Conservation (phyloP, 2,797 vertebrate genomes). For the Sebastolobus alascanus region DNA sequence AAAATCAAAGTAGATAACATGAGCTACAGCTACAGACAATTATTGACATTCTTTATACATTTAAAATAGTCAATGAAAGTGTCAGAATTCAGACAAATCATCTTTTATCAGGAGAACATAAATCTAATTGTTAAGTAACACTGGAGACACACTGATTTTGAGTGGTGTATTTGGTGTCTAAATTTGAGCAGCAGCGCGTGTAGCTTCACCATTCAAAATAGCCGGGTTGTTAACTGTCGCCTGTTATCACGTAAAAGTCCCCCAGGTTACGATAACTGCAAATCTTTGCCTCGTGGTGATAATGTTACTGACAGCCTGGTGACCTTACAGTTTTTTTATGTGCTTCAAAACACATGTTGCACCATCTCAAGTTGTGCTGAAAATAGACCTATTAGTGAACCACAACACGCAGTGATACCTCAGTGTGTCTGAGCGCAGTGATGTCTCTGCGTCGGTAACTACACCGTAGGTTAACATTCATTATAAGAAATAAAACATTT, state of each 20-base stretch:
- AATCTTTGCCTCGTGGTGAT: conserved; percentile 71
- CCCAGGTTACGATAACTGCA: conserved; percentile 72
- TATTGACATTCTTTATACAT: not conserved
- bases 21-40: not conserved
- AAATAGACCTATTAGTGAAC: conserved; percentile 60
- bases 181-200: not conserved
- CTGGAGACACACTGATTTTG: not conserved
- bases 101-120: not conserved
- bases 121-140: not conserved
- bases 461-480: not conserved
- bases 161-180: not conserved
- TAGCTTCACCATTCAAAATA: conserved; percentile 21
- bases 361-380: conserved; percentile 41
- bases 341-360: conserved; percentile 46
- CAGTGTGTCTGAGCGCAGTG: not conserved
- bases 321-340: conserved; percentile 63
- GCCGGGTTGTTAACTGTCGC: conserved; percentile 34
- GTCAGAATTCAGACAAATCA: not conserved
- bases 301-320: conserved; percentile 66
- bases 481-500: not conserved
- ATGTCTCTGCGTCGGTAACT: not conserved
- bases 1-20: not conserved
- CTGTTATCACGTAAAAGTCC: conserved; percentile 43
- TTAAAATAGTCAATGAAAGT: not conserved
- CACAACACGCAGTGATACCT: conserved; percentile 6